Evolutionary conservation across 2,113 vertebrate species (phyloP).

Genomic region (Perca schrenkii): DNA sequence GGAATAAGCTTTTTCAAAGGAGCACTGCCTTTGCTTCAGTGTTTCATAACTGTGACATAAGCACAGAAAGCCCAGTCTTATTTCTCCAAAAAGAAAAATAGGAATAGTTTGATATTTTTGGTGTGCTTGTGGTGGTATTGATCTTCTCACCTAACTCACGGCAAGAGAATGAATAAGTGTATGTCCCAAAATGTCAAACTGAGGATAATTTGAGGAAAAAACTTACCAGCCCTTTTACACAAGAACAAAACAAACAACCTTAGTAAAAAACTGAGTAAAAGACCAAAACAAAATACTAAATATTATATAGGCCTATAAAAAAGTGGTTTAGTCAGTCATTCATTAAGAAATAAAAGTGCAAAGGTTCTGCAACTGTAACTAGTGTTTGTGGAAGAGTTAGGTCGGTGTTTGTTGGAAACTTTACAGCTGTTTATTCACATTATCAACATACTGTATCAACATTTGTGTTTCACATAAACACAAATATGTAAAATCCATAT

Average conservation of each 20-base stretch:
- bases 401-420: neutral
- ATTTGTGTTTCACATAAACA: neutral
- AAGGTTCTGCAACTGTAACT: slow-evolving; percentile 9
- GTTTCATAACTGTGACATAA: slow-evolving; percentile 1
- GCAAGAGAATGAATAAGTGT: neutral
- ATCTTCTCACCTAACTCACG: neutral
- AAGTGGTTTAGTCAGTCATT: neutral
- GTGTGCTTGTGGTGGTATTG: too few relatives aligned
- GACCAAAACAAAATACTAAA: neutral
- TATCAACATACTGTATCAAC: too few relatives aligned
- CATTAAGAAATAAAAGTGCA: neutral
- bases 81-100: neutral
- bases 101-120: too few relatives aligned
- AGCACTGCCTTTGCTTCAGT: neutral
- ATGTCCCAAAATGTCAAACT: neutral
- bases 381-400: slow-evolving; percentile 12
- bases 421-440: slow-evolving; percentile 15
- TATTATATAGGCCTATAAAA: neutral
- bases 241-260: neutral
- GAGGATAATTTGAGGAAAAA: neutral
- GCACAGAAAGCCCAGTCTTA: neutral
- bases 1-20: neutral
- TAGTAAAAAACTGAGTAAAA: neutral
- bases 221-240: neutral
- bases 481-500: slow-evolving; percentile 18